Evolutionary conservation across 35 echinoderm and acorn worm genomes (phyloP).

Genomic region (Hemicentrotus pulcherrimus): DNA sequence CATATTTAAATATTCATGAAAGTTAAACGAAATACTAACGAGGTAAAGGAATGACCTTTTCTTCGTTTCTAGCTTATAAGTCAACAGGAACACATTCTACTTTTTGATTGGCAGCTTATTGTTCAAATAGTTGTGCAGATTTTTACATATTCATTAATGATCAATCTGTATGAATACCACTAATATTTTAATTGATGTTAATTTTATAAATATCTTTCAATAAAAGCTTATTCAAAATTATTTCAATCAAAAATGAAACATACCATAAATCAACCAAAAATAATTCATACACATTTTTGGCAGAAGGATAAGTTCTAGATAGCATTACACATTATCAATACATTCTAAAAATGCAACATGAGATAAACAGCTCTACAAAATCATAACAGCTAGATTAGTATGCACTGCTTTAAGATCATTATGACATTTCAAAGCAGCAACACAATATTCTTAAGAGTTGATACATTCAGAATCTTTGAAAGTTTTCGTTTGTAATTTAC

Average conservation of each 20-base stretch:
- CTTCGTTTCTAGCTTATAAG: no score
- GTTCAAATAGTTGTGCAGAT: background rate
- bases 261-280: background rate
- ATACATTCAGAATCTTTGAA: background rate
- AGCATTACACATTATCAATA: background rate
- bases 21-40: no score
- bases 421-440: background rate
- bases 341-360: background rate
- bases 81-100: background rate
- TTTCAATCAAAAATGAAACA: background rate
- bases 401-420: background rate
- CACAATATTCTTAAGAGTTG: background rate
- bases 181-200: background rate
- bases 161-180: background rate
- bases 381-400: background rate
- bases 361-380: background rate
- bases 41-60: no score
- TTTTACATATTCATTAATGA: background rate
- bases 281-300: background rate
- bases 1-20: background rate
- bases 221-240: background rate
- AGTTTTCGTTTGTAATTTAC: background rate
- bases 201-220: background rate
- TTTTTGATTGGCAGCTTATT: background rate
- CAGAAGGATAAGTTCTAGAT: background rate